Conservation (phyloP, 2,113 vertebrate genomes). For the Dicrurus megarhynchus region DNA sequence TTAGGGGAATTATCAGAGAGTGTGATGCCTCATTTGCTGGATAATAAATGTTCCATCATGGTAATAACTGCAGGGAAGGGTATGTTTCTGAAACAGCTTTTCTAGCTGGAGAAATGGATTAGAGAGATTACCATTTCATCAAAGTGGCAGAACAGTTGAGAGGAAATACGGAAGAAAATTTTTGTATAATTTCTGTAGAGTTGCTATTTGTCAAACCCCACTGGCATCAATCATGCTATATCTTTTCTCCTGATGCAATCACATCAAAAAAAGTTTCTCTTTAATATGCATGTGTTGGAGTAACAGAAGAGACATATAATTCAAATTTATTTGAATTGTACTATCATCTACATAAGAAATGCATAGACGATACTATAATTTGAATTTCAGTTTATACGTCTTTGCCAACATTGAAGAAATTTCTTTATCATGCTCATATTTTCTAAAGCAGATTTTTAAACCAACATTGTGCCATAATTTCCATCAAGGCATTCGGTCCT, state of each 20-base stretch:
- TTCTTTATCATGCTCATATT: neutral
- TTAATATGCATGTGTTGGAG: neutral
- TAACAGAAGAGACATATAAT: neutral
- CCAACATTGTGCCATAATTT: neutral
- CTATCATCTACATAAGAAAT: neutral
- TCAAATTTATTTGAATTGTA: neutral
- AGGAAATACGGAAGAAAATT: conserved; percentile 46
- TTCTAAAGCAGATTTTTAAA: neutral
- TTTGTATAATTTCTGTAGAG: conserved; percentile 34
- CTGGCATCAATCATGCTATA: neutral
- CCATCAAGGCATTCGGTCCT: neutral
- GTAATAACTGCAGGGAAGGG: conserved; percentile 10
- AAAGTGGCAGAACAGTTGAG: conserved; percentile 42
- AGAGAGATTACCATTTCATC: conserved; percentile 55
- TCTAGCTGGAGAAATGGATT: conserved; percentile 35
- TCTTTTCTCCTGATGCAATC: conserved; percentile 22
- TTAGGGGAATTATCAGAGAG: neutral
- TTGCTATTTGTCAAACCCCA: conserved; percentile 25
- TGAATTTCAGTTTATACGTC: neutral
- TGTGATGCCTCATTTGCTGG: conserved; percentile 3
- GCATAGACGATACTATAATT: neutral
- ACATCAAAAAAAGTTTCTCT: conserved; percentile 1
- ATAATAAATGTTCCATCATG: neutral
- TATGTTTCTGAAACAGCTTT: conserved; percentile 16
- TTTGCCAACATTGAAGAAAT: neutral